Evolutionary conservation across 1,140 invertebrate species (phyloP), one percentile per base, ranked within the genome.

Genomic region (Lordiphosa clarofinis): DNA sequence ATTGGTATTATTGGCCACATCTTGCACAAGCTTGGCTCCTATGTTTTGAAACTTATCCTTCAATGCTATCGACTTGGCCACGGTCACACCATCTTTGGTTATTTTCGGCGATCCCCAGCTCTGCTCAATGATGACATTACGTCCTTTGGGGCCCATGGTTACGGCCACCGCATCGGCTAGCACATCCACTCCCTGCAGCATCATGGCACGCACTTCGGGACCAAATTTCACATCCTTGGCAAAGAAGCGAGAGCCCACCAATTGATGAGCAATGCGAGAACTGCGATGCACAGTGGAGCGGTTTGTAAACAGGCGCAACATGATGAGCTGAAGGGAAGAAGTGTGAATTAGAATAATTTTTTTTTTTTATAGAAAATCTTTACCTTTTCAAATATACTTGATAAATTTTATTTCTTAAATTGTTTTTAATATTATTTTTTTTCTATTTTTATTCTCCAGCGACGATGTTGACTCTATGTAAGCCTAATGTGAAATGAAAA

Each of bases 81-180:
- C 99, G 1, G 98, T 99, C 0, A 99, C 98, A 72, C 99, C 99
- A 89, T 99, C 99, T 91, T 99, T 99, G 21, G 98, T 99, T 82
- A 99, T 99, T 90, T 99, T 99, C 7, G 99, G 99, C 50, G 96
- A 96, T 5, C 99, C 98, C 98, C 98, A 99, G n/a, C 96, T 97
- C 90, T 99, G 98, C 90, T 99, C 99, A 65, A 99, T 92, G 76
- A 99, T 99, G 8, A 99, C 99, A 90, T 99, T 99, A 68, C 98
- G 93, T 40, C 98, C 98, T 93, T 99, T 99, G 52, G 98, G 98
- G 24, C 98, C 98, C 98, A 99, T 99, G 35, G 98, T 99, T 13
- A 99, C 98, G 5, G 98, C 98, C 11, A 99, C 99, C 28, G 98
- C 98, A 92, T 99, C 98, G 38, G 98, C 97, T 12, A 99, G 91